These are phyloP conservation scores for Australoheros facetus DNA, from an alignment of 2,797 vertebrate genomes.

Conservation along the genomic window DNA sequence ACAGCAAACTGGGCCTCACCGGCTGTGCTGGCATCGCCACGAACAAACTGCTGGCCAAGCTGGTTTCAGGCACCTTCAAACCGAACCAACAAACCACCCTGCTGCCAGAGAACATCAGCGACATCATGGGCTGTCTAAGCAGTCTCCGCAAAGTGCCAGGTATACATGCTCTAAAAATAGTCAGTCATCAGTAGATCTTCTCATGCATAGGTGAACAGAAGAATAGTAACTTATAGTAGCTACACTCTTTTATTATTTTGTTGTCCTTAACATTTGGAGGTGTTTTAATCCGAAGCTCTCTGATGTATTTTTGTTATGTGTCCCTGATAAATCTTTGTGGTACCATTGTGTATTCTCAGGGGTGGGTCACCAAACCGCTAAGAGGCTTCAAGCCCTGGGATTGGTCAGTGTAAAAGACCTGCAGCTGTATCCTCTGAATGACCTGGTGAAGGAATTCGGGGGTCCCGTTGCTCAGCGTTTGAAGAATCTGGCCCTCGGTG, in stretches of 20 bases:
- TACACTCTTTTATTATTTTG: background rate
- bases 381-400: conserved; percentile 83
- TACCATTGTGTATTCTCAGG: conserved; percentile 70
- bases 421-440: conserved; percentile 77
- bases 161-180: conserved; percentile 45
- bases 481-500: conserved; percentile 84
- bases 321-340: background rate
- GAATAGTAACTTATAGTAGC: background rate
- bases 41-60: conserved; percentile 90
- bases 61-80: conserved; percentile 89
- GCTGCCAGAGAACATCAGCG: conserved; percentile 80
- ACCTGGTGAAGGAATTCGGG: conserved; percentile 85
- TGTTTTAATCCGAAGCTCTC: background rate
- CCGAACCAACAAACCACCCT: conserved; percentile 93
- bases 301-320: background rate
- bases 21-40: conserved; percentile 88
- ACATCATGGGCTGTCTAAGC: conserved; percentile 81
- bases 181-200: background rate
- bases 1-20: conserved; percentile 83
- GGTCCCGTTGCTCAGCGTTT: conserved; percentile 78
- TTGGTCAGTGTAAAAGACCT: conserved; percentile 81
- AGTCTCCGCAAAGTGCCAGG: conserved; percentile 86
- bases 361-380: conserved; percentile 86
- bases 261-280: background rate
- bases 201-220: background rate